A percentile compares a stretch with the other conserved stretches of the same genome.
Evolutionary conservation across 2,888 invertebrate genomes (phyloP).

Genomic region (Drosophila ustulata): DNA sequence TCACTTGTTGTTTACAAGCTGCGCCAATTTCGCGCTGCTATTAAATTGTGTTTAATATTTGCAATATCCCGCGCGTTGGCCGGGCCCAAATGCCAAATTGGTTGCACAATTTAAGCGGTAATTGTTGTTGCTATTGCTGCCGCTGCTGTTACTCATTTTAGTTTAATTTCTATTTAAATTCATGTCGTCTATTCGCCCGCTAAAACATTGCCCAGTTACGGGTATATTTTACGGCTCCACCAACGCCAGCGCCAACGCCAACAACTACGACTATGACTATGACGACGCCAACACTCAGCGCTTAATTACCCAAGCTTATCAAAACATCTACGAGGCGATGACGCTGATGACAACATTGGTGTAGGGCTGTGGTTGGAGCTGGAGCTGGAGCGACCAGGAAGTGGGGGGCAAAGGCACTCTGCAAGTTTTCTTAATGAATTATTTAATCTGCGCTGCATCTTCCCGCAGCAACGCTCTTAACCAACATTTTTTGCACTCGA

Average conservation of each 20-base stretch:
- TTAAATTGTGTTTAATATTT: conserved; percentile 75
- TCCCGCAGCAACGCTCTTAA: conserved; percentile 48
- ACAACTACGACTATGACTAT: conserved; percentile 10
- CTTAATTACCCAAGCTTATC: conserved; percentile 80
- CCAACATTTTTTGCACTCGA: conserved; percentile 71
- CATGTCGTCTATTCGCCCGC: conserved; percentile 67
- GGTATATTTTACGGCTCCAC: conserved; percentile 63
- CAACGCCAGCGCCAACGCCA: conserved; percentile 7
- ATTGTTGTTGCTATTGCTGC: conserved; percentile 30
- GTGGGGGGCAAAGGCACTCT: conserved; percentile 32
- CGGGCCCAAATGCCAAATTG: conserved; percentile 57
- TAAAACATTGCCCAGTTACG: conserved; percentile 58
- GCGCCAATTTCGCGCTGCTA: conserved; percentile 72
- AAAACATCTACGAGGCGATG: conserved; percentile 74
- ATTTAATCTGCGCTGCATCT: conserved; percentile 78
- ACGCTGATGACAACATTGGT: conserved; percentile 50
- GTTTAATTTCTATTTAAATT: conserved; percentile 80
- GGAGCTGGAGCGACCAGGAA: neutral
- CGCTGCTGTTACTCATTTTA: conserved; percentile 68
- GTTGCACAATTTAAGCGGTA: conserved; percentile 69
- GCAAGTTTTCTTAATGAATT: conserved; percentile 78
- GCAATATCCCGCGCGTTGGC: conserved; percentile 33
- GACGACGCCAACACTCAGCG: conserved; percentile 58
- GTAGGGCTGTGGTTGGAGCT: neutral
- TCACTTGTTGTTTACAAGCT: conserved; percentile 71